Evolutionary conservation across 2,888 invertebrate genomes (phyloP).

Genomic region (Timema podura): DNA sequence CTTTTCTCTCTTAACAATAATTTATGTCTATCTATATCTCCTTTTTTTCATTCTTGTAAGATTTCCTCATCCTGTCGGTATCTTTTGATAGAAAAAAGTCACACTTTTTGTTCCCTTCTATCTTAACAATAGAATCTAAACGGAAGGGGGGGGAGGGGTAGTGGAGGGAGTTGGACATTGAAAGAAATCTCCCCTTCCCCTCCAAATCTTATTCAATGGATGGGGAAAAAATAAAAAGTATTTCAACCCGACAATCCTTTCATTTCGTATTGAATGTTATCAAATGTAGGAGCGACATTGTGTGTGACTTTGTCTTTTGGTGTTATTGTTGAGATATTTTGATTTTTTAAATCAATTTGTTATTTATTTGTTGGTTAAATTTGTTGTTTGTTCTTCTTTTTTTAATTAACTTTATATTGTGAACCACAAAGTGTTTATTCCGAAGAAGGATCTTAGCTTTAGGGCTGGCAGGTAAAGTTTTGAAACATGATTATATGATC

Average conservation of each 20-base stretch:
- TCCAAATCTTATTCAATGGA: too few species aligned
- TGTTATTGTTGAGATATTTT: not conserved
- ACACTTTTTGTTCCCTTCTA: not conserved
- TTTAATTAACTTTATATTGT: not conserved
- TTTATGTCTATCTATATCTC: not conserved
- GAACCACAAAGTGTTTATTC: too few species aligned
- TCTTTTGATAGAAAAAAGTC: slow-evolving; percentile 6
- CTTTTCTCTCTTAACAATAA: too few species aligned
- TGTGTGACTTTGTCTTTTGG: not conserved
- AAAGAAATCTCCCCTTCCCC: too few species aligned
- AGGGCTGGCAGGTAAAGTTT: slow-evolving; percentile 18
- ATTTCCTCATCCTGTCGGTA: slow-evolving; percentile 10
- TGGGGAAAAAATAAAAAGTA: too few species aligned
- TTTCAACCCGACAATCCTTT: too few species aligned
- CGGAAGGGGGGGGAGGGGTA: not conserved
- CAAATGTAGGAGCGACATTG: too few species aligned
- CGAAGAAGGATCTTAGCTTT: not conserved
- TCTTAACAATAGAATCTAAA: not conserved
- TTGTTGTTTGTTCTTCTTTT: too few species aligned
- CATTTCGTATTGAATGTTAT: too few species aligned
- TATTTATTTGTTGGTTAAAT: not conserved
- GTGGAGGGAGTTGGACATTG: slow-evolving; percentile 4
- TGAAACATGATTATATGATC: too few species aligned
- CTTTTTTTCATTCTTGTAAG: slow-evolving; percentile 3
- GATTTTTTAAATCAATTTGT: not conserved